Evolutionary conservation across 2,888 invertebrate genomes (phyloP), one percentile per base, ranked within the genome.

Genomic region (Glyphotaelius pellucidus): DNA sequence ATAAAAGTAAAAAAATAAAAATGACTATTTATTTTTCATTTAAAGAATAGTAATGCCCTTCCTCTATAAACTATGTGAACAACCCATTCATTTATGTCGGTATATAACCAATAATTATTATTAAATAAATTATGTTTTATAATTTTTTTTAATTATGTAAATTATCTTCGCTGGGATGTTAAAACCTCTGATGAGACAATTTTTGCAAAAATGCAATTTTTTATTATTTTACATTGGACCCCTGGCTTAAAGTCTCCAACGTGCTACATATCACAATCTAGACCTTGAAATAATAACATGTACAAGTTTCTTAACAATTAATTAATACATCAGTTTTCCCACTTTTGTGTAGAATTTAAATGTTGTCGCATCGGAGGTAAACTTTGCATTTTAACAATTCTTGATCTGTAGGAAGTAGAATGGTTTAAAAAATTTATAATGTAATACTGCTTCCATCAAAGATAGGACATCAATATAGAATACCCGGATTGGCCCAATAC

Each of bases 331-430:
- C n/a, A 67, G 67, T 7, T 67, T 25, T 25, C n/a, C 19, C n/a
- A 67, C 19, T 25, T 19, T 67, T 7, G 25, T 19, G 4, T 67
- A 67, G 7, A 67, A 19, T 67, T 67, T 15, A 4, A 25, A 67
- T 7, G 1, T 67, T 67, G 67, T 67, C 67, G 9, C 67, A 67
- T 67, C 67, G n/a, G 67, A 25, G 67, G 67, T 67, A n/a, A 7
- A 67, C n/a, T 47, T 15, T 47, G 14, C n/a, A 85, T 86, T 86
- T 86, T 52, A 86, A 86, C 31, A 80, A 79, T 79, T 89, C 80
- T 89, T 89, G 80, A n/a, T 89, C 31, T 79, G 88, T 89, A 89
- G 88, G 52, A 79, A 88, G 79, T 88, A 88, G 80, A 30, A 19
- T 38, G 25, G 88, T 79, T 89, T 89, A 79, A 35, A 38, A 80